Conservation (phyloP, 2,888 invertebrate genomes). For the Eilema caniola region DNA sequence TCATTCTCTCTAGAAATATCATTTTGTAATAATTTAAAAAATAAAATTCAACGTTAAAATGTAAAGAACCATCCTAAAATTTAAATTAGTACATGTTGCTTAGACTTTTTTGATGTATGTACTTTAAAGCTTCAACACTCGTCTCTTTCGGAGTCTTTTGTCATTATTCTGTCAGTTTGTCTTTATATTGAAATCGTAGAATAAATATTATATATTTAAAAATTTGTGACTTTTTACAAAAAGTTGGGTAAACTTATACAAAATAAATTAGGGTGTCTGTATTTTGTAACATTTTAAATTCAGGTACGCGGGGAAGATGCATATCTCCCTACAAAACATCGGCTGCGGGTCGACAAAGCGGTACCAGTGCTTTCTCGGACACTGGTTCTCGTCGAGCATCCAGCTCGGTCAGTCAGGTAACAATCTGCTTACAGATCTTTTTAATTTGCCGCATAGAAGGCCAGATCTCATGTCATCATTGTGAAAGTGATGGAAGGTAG, state of each 20-base stretch:
- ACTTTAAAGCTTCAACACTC: neutral
- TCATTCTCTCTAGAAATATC: too few relatives aligned
- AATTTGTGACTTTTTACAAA: neutral
- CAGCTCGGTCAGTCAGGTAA: conserved; percentile 91
- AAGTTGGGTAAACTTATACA: neutral
- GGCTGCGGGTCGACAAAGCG: conserved; percentile 77
- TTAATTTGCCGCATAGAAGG: conserved; percentile 7
- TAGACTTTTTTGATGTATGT: too few relatives aligned
- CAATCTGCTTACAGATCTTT: conserved; percentile 20
- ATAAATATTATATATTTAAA: too few relatives aligned
- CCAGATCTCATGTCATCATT: neutral
- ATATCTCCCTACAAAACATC: conserved; percentile 89
- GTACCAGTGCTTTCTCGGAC: conserved; percentile 83
- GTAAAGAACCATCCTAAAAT: too few relatives aligned
- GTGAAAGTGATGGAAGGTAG: too few relatives aligned
- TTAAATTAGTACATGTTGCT: too few relatives aligned
- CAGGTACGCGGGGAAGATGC: conserved; percentile 80
- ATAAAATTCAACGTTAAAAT: too few relatives aligned
- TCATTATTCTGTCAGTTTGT: neutral
- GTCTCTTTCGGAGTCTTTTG: neutral
- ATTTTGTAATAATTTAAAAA: too few relatives aligned
- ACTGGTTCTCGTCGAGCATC: conserved; percentile 89
- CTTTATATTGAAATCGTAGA: too few relatives aligned
- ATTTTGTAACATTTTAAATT: neutral
- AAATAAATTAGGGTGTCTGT: neutral